Conservation (phyloP, 1,140 invertebrate species). For the Manduca sexta region DNA sequence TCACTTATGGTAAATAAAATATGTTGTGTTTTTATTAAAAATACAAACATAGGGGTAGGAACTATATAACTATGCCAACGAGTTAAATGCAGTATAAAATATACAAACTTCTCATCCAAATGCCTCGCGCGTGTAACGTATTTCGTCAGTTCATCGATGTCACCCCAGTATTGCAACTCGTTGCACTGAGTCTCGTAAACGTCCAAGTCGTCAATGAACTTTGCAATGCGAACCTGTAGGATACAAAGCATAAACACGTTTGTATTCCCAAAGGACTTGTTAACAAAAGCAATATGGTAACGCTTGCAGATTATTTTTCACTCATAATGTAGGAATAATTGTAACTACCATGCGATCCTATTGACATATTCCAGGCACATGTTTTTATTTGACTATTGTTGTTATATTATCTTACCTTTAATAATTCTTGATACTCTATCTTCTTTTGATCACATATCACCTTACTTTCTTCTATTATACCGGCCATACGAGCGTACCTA, state of each 20-base stretch:
- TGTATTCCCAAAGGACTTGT: too few relatives aligned
- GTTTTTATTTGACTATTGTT: neutral
- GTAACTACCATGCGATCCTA: too few relatives aligned
- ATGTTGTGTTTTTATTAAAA: too few relatives aligned
- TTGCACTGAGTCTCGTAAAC: conserved; percentile 87
- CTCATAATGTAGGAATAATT: too few relatives aligned
- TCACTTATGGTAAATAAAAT: too few relatives aligned
- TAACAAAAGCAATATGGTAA: too few relatives aligned
- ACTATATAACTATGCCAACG: too few relatives aligned
- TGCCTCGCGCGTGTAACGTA: conserved; percentile 88
- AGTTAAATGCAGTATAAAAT: too few relatives aligned
- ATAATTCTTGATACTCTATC: conserved; percentile 87
- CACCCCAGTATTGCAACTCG: conserved; percentile 91
- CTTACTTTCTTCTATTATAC: conserved; percentile 87
- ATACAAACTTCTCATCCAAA: conserved; percentile 82
- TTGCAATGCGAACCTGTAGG: conserved; percentile 74
- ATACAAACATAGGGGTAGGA: too few relatives aligned
- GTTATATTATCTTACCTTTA: conserved; percentile 73
- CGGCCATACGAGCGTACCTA: conserved; percentile 82
- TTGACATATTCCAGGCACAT: too few relatives aligned
- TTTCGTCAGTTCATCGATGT: conserved; percentile 87
- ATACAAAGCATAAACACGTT: neutral
- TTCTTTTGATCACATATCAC: conserved; percentile 87
- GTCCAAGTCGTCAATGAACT: conserved; percentile 87
- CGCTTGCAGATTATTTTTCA: too few relatives aligned